Base-by-base conservation (phyloP, 2,797 vertebrate species). In the Psittacula echo region DNA sequence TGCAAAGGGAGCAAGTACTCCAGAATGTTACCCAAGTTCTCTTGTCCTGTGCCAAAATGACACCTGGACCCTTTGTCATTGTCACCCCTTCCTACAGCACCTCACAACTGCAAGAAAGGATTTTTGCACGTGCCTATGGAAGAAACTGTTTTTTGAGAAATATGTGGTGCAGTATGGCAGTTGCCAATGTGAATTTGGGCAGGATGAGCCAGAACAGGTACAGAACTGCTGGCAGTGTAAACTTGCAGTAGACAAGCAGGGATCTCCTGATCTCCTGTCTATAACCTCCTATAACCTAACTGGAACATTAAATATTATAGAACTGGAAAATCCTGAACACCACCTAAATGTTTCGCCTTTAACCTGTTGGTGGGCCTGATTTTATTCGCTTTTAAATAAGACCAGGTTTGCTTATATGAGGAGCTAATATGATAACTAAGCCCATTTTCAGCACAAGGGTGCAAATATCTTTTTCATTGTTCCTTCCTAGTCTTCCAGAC, bases 341-440 rank as follows among this genome's bases (percentile, higher is more conserved):
- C 34, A 7, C 37, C 7, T 56, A 27, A 66, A 13, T 22, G 19
- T 70, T 87, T 92, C 2, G 2, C 41, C n/a, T 85, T 92, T 81
- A 89, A 86, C 54, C 42, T 81, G n/a, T 50, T 65, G 53, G 45
- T 81, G 34, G 54, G 14, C 95, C 90, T 68, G 53, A 96, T 96
- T 96, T 97, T 96, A 94, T 95, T 95, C 74, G 92, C 85, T 96
- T 97, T 96, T 84, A 93, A 93, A 90, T 97, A 89, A 94, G 82
- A 86, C 66, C 92, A 96, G 64, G 70, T 96, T 97, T 97, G 77
- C 90, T 92, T 98, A 96, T 97, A 96, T 77, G 62, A 94, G 95
- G 95, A 97, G 95, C 93, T 97, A 97, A 97, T 97, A 96, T n/a
- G 95, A 88, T 94, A 96, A 97, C 96, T 95, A 95, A 97, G 77